Percentiles rank a stretch among this genome's conserved stretches.
Evolutionary conservation across 2,888 invertebrate species (phyloP).

Genomic region (Drepana falcataria): DNA sequence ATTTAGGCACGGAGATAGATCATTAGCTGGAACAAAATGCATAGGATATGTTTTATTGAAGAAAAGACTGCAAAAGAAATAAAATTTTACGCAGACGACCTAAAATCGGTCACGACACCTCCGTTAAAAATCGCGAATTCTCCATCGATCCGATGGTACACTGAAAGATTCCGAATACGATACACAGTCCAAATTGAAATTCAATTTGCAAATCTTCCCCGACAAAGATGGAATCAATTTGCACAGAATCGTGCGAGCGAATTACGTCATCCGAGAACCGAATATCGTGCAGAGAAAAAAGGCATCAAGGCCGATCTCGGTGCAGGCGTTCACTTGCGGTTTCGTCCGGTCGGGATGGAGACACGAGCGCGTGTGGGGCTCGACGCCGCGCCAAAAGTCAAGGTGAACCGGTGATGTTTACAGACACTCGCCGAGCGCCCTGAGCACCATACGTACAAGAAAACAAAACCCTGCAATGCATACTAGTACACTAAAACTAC

Average conservation of each 20-base stretch:
- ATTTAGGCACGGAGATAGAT: too few relatives aligned
- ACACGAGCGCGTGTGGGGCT: slow-evolving; percentile 24
- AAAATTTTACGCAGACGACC: too few relatives aligned
- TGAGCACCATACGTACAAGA: too few relatives aligned
- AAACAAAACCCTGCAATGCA: too few relatives aligned
- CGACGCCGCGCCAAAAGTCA: slow-evolving; percentile 57
- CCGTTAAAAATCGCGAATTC: neutral
- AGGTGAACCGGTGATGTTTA: slow-evolving; percentile 56
- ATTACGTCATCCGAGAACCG: slow-evolving; percentile 60
- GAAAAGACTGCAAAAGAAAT: too few relatives aligned
- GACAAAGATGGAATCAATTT: slow-evolving; percentile 52
- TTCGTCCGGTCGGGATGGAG: slow-evolving; percentile 47
- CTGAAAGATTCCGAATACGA: slow-evolving; percentile 22
- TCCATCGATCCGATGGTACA: slow-evolving; percentile 16
- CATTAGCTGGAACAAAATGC: too few relatives aligned
- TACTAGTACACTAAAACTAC: too few relatives aligned
- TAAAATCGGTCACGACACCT: neutral
- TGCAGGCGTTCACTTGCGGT: slow-evolving; percentile 73
- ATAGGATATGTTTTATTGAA: too few relatives aligned
- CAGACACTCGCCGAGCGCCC: slow-evolving; percentile 9
- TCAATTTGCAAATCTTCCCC: slow-evolving; percentile 50
- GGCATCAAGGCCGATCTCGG: slow-evolving; percentile 53
- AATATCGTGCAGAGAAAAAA: slow-evolving; percentile 61
- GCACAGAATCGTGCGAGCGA: slow-evolving; percentile 45
- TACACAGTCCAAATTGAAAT: slow-evolving; percentile 44